Percentiles rank a stretch among this genome's conserved stretches.
Conservation (phyloP, 2,113 vertebrate genomes). For the Daphoenositta chrysoptera region DNA sequence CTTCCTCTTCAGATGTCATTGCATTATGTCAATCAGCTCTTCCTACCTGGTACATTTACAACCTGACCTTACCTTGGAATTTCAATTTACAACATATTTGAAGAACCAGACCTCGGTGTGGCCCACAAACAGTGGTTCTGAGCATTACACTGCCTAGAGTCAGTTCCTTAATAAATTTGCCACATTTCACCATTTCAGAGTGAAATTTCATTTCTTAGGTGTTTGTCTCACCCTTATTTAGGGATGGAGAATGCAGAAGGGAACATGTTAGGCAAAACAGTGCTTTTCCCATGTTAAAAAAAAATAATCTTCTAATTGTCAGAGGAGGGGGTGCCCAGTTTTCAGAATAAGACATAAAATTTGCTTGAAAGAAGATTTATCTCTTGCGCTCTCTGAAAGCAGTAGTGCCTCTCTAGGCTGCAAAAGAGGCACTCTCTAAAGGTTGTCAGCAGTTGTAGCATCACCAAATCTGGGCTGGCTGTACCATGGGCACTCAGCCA, state of each 20-base stretch:
- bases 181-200: neutral
- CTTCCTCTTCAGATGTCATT: neutral
- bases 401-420: neutral
- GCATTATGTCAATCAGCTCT: neutral
- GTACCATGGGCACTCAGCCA: neutral
- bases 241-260: neutral
- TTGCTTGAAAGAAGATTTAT: neutral
- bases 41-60: neutral
- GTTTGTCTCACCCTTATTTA: neutral
- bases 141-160: neutral
- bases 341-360: neutral
- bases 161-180: neutral
- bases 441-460: neutral
- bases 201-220: neutral
- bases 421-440: neutral
- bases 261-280: neutral
- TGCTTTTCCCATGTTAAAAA: neutral
- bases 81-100: neutral
- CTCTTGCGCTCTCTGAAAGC: neutral
- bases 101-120: neutral
- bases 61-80: neutral
- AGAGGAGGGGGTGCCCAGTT: accelerated
- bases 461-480: neutral
- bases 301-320: neutral
- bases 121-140: neutral